Evolutionary conservation across 1,140 invertebrate species (phyloP).

Genomic region (Nasonia longicornis): DNA sequence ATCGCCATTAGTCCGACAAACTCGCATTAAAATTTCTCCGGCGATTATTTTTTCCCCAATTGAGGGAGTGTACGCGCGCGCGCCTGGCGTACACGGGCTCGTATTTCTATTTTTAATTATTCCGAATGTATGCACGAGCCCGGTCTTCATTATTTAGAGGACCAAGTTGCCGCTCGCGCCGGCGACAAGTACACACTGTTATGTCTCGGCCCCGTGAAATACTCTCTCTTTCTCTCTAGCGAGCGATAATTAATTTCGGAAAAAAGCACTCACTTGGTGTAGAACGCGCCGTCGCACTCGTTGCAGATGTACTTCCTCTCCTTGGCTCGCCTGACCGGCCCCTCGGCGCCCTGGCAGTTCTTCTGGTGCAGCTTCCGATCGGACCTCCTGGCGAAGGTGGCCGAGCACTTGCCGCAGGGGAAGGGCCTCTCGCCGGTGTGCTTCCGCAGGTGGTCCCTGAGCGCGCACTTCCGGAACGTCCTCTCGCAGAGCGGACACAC

Average conservation of each 20-base stretch:
- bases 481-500: conserved; percentile 77
- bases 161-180: neutral
- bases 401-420: conserved; percentile 72
- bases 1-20: conserved; percentile 25
- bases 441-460: conserved; percentile 77
- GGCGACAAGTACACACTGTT: neutral
- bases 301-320: conserved; percentile 68
- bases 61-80: conserved; percentile 4
- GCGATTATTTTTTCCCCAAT: conserved; percentile 48
- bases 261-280: conserved; percentile 72
- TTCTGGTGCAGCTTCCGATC: conserved; percentile 66
- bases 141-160: neutral
- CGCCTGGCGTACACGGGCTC: neutral
- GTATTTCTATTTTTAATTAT: conserved; percentile 38
- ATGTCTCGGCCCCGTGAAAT: neutral
- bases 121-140: neutral
- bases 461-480: conserved; percentile 76
- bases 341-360: conserved; percentile 48
- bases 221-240: neutral
- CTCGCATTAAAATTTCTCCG: conserved; percentile 43
- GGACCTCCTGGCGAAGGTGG: conserved; percentile 76
- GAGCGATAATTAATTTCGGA: conserved; percentile 22
- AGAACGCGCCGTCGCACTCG: conserved; percentile 73
- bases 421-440: conserved; percentile 86
- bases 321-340: neutral